A percentile compares a stretch with the other conserved stretches of the same genome.
These are phyloP conservation scores for Smutsia gigantea DNA, from an alignment of 2,797 vertebrate species.

Conservation along the genomic window DNA sequence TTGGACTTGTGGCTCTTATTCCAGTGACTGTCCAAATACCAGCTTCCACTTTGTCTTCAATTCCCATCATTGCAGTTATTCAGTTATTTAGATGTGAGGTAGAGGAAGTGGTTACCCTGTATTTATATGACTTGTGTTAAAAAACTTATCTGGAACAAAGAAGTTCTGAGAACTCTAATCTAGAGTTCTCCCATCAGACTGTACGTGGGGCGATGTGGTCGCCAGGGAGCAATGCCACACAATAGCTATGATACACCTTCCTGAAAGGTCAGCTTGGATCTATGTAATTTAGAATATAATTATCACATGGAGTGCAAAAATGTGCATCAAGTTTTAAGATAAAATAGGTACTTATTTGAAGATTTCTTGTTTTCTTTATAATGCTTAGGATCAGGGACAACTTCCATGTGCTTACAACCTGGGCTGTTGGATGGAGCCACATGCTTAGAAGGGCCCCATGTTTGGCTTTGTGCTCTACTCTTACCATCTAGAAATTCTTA, in stretches of 20 bases:
- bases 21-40: neutral
- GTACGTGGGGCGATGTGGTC: neutral
- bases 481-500: slow-evolving; percentile 12
- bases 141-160: neutral
- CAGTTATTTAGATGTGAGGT: neutral
- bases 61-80: neutral
- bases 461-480: neutral
- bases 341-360: neutral
- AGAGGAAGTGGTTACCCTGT: neutral
- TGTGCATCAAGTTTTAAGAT: neutral
- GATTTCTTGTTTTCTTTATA: neutral
- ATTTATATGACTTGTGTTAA: neutral
- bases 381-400: neutral
- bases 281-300: neutral
- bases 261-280: neutral
- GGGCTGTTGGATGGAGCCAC: neutral
- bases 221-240: neutral
- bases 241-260: neutral
- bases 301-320: neutral
- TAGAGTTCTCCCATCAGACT: neutral
- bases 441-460: neutral
- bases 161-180: neutral
- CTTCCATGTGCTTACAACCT: neutral
- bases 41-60: neutral
- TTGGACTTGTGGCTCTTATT: neutral